Conservation (phyloP, 2,797 vertebrate genomes). For the Enteromius anoplus region DNA sequence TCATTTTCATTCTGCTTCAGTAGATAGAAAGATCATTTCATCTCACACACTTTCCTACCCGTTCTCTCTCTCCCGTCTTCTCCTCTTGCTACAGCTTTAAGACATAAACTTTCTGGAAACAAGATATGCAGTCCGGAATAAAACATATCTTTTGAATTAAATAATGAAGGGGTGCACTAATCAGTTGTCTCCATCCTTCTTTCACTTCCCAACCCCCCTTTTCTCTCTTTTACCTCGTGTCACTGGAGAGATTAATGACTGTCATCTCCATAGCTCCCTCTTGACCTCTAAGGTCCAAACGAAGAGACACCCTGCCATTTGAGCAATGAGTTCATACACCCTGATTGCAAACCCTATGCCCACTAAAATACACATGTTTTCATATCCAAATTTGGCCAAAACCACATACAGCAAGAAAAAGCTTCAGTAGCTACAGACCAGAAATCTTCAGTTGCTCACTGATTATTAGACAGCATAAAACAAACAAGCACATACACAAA, state of each 20-base stretch:
- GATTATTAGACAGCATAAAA: conserved; percentile 10
- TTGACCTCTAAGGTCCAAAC: conserved; percentile 71
- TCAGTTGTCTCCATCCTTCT: conserved; percentile 27
- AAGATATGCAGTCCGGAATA: conserved; percentile 37
- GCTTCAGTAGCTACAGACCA: neutral
- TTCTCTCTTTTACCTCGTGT: conserved; percentile 64
- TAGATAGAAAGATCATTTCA: conserved; percentile 7
- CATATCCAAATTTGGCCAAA: neutral
- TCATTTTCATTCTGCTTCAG: conserved; percentile 20
- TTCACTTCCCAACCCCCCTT: conserved; percentile 50
- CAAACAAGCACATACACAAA: neutral
- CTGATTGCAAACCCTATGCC: conserved; percentile 39
- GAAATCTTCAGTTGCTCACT: neutral
- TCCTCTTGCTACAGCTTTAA: conserved; percentile 22
- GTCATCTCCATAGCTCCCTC: conserved; percentile 78
- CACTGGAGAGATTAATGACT: conserved; percentile 82
- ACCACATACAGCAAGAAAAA: neutral
- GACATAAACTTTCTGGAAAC: conserved; percentile 39
- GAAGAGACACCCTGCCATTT: conserved; percentile 68
- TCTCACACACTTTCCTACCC: conserved; percentile 21
- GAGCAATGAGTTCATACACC: conserved; percentile 52
- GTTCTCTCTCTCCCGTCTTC: neutral
- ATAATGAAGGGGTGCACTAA: conserved; percentile 29
- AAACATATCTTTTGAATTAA: conserved; percentile 47
- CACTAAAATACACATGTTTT: conserved; percentile 55